These are phyloP conservation scores for Tetragonula clypearis DNA, from an alignment of 1,140 invertebrate genomes.

Conservation along the genomic window DNA sequence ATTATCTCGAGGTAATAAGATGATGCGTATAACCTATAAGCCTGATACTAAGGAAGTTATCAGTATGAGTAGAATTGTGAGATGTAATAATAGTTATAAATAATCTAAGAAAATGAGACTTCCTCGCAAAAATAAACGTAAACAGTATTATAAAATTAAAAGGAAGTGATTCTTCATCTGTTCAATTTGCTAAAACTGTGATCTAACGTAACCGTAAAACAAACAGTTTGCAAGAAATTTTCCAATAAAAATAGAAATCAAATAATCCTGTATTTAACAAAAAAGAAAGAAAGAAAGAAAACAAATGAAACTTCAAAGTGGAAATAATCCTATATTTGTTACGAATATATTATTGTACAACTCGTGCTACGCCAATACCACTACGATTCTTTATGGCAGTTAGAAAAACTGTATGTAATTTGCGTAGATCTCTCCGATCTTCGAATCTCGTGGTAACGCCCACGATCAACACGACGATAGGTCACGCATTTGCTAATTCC, in stretches of 20 bases:
- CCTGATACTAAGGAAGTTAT: not conserved
- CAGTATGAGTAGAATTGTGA: not conserved
- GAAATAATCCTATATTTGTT: too few relatives aligned
- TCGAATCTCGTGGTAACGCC: conserved; percentile 56
- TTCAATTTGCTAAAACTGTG: not conserved
- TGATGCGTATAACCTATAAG: too few relatives aligned
- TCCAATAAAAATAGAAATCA: too few relatives aligned
- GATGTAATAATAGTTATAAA: too few relatives aligned
- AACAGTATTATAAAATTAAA: not conserved
- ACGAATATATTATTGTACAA: too few relatives aligned
- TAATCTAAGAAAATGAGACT: not conserved
- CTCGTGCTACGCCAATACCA: not conserved
- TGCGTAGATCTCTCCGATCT: conserved; percentile 46
- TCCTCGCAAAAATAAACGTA: not conserved
- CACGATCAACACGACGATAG: conserved; percentile 37
- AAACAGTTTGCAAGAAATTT: too few relatives aligned
- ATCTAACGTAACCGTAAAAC: too few relatives aligned
- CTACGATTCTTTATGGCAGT: conserved; percentile 44
- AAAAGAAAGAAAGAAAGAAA: too few relatives aligned
- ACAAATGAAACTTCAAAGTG: too few relatives aligned
- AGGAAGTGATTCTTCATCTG: not conserved
- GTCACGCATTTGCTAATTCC: conserved; percentile 40
- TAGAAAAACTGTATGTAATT: conserved; percentile 21
- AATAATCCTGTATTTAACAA: too few relatives aligned
- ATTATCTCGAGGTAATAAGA: too few relatives aligned